These are phyloP conservation scores for Drosophila vallismaia DNA, from an alignment of 2,888 invertebrate genomes.

Conservation along the genomic window DNA sequence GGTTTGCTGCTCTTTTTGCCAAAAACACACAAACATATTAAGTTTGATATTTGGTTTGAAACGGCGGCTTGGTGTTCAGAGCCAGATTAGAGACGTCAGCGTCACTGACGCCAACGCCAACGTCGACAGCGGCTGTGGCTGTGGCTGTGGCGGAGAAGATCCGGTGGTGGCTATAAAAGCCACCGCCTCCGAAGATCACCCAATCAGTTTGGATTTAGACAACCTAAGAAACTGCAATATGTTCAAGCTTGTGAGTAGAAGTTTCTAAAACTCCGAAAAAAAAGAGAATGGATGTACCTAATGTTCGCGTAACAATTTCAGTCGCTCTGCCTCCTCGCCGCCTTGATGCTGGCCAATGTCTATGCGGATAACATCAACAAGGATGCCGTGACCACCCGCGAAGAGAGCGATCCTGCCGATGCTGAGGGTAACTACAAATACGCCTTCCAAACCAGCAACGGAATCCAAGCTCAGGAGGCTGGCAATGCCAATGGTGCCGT, in stretches of 20 bases:
- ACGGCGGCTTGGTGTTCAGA: conserved; percentile 32
- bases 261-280: not conserved
- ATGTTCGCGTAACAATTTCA: conserved; percentile 26
- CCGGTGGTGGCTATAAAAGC: conserved; percentile 69
- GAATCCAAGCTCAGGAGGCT: conserved; percentile 85
- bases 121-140: conserved; percentile 17
- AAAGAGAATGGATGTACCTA: conserved; percentile 13
- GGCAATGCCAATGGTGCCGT: conserved; percentile 85
- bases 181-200: conserved; percentile 54
- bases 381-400: conserved; percentile 80
- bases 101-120: conserved; percentile 34
- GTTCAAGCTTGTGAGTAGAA: conserved; percentile 79
- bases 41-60: conserved; percentile 61
- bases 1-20: conserved; percentile 33
- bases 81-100: conserved; percentile 60
- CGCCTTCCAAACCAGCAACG: conserved; percentile 86
- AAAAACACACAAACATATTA: conserved; percentile 49
- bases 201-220: conserved; percentile 75
- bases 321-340: conserved; percentile 68
- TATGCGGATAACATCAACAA: conserved; percentile 77
- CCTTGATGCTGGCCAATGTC: conserved; percentile 71
- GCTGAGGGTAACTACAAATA: conserved; percentile 83
- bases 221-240: conserved; percentile 73
- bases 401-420: conserved; percentile 74
- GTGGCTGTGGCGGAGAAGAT: conserved; percentile 34